These are phyloP conservation scores for Phalloptychus januarius DNA, from an alignment of 2,797 vertebrate genomes.

Conservation along the genomic window DNA sequence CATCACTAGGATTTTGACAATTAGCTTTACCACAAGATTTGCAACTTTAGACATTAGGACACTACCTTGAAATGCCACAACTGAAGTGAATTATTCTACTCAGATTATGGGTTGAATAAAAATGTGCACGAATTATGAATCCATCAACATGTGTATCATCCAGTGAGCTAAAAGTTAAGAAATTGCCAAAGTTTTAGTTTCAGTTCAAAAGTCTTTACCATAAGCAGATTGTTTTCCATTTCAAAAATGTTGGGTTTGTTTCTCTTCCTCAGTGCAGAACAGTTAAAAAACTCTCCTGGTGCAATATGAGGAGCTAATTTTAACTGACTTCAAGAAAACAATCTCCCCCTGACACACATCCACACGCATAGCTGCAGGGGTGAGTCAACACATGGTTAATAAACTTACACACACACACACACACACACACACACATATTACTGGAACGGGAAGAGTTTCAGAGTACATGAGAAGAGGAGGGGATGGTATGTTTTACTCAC, in stretches of 20 bases:
- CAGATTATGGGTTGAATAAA: background rate
- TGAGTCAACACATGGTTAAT: slow-evolving; percentile 77
- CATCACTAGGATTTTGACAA: background rate
- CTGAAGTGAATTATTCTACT: background rate
- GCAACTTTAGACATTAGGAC: background rate
- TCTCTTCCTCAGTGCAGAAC: background rate
- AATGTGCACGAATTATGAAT: background rate
- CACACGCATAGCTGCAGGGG: slow-evolving; percentile 49
- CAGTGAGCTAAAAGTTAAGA: background rate
- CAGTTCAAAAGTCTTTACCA: background rate
- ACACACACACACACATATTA: slow-evolving; percentile 32
- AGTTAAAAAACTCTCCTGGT: slow-evolving; percentile 8
- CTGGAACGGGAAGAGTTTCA: slow-evolving; percentile 51
- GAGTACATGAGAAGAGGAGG: slow-evolving; percentile 12
- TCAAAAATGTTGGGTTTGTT: background rate
- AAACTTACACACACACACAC: slow-evolving; percentile 44
- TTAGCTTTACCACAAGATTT: background rate
- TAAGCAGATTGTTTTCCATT: background rate
- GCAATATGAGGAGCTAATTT: slow-evolving; percentile 23
- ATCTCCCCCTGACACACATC: slow-evolving; percentile 19
- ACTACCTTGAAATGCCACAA: background rate
- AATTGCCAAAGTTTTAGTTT: background rate
- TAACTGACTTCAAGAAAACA: slow-evolving; percentile 23
- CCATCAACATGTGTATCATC: background rate
- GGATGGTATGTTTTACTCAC: slow-evolving; percentile 60